Conservation (phyloP, 2,113 vertebrate genomes). For the Ictalurus punctatus region DNA sequence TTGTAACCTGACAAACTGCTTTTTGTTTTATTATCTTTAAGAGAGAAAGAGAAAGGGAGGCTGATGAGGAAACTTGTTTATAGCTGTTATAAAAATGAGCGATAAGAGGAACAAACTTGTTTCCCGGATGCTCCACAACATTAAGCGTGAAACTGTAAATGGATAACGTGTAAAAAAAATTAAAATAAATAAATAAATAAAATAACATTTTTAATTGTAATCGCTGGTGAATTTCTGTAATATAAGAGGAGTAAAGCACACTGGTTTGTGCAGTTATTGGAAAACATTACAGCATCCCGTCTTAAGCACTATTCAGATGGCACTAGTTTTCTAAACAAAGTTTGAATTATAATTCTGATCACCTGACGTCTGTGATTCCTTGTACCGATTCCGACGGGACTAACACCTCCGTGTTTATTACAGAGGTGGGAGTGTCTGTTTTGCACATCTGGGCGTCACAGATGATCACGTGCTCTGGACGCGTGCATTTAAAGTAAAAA, state of each 20-base stretch:
- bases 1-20: not conserved
- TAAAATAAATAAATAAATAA: not conserved
- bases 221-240: not conserved
- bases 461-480: too few species aligned
- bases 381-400: too few species aligned
- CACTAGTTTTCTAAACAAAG: too few species aligned
- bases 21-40: not conserved
- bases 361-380: too few species aligned
- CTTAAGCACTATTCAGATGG: too few species aligned
- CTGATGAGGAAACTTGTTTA: not conserved
- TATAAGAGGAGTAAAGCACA: not conserved
- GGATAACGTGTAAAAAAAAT: not conserved
- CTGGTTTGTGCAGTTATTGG: not conserved
- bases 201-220: too few species aligned
- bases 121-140: not conserved
- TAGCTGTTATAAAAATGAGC: not conserved
- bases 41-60: not conserved
- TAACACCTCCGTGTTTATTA: too few species aligned
- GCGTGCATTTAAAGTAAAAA: too few species aligned
- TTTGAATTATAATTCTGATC: too few species aligned
- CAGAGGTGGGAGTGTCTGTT: too few species aligned
- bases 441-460: too few species aligned
- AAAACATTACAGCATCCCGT: not conserved
- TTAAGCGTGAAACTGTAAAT: not conserved
- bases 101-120: not conserved